Evolutionary conservation across 2,888 invertebrate genomes (phyloP).

Genomic region (Lasiommata megera): DNA sequence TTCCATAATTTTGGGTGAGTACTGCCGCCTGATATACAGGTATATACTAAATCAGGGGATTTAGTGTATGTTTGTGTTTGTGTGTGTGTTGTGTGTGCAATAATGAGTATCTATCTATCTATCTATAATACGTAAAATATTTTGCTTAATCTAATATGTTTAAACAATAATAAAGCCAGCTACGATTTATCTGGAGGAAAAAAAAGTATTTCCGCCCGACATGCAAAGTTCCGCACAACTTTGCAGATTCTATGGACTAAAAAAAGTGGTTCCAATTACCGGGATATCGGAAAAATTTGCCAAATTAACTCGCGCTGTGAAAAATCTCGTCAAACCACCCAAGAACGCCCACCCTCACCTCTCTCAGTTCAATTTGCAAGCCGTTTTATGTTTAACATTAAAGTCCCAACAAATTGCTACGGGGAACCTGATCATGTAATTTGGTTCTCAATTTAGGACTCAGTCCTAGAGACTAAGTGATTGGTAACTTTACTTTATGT

Average conservation of each 20-base stretch:
- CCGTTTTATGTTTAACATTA: conserved; percentile 21
- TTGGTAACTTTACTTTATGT: not conserved
- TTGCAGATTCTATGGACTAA: conserved; percentile 14
- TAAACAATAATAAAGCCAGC: not conserved
- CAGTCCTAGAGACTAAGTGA: not conserved
- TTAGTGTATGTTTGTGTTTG: no score
- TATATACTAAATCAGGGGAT: no score
- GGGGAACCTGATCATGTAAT: not conserved
- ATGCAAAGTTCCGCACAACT: conserved; percentile 9
- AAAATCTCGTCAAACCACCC: conserved; percentile 21
- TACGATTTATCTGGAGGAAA: not conserved
- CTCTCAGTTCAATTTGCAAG: conserved; percentile 22
- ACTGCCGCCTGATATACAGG: no score
- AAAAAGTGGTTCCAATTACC: conserved; percentile 29
- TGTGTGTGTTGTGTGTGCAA: no score
- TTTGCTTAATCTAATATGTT: no score
- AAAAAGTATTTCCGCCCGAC: not conserved
- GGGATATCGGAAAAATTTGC: conserved; percentile 30
- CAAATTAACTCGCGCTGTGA: conserved; percentile 21
- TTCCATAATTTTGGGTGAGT: no score
- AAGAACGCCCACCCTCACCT: conserved; percentile 6
- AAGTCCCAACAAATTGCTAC: not conserved
- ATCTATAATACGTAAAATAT: no score
- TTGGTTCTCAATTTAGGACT: not conserved
- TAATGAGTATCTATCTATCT: no score